phyloP scores from a whole-genome alignment of 2,797 vertebrate species.

The Etheostoma nigrum region DNA sequence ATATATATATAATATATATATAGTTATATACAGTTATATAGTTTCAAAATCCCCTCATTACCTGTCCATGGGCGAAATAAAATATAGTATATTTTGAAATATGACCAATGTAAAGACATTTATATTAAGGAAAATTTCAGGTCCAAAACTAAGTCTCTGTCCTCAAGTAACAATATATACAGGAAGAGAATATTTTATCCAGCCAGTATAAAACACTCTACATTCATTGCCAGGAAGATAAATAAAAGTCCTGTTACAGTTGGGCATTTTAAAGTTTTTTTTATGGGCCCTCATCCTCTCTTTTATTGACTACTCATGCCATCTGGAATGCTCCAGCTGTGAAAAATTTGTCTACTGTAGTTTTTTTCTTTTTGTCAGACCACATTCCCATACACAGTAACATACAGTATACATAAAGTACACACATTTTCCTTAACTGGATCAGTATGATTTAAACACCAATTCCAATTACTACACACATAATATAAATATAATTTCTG shows the following conservation, averaged over 20 bases:
- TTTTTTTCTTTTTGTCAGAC: conserved; percentile 61
- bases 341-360: conserved; percentile 61
- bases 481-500: conserved; percentile 40
- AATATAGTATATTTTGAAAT: conserved; percentile 26
- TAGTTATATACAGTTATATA: too few species aligned
- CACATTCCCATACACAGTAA: conserved; percentile 34
- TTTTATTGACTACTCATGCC: conserved; percentile 79
- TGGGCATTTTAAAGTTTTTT: conserved; percentile 62
- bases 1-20: too few species aligned
- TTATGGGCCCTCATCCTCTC: conserved; percentile 72
- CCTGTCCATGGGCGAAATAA: background rate
- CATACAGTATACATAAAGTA: conserved; percentile 5
- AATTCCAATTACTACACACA: conserved; percentile 38
- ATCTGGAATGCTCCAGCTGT: conserved; percentile 79
- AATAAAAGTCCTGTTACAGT: conserved; percentile 75
- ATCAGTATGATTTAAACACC: conserved; percentile 39
- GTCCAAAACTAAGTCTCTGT: conserved; percentile 54
- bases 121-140: conserved; percentile 45
- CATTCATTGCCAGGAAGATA: conserved; percentile 74
- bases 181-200: conserved; percentile 68
- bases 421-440: conserved; percentile 23
- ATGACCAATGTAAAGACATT: conserved; percentile 45
- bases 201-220: conserved; percentile 64
- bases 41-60: conserved; percentile 10
- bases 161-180: conserved; percentile 70